These are phyloP conservation scores for Varecia variegata DNA, from an alignment of 2,797 vertebrate species.

Conservation along the genomic window DNA sequence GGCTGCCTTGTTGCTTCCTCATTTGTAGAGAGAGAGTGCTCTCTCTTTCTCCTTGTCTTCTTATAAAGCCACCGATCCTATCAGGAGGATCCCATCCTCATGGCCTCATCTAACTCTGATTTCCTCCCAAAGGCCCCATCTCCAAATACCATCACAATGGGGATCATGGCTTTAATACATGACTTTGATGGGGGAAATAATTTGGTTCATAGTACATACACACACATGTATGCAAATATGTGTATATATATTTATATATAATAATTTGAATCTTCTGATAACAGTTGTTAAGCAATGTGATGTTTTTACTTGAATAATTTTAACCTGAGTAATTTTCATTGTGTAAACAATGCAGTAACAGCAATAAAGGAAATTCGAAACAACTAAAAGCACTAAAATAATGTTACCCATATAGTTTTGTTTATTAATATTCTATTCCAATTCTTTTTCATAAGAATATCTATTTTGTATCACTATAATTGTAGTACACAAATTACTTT, in stretches of 20 bases:
- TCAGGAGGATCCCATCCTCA: not conserved
- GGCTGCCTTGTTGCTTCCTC: not conserved
- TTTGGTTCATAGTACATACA: not conserved
- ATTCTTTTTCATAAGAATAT: not conserved
- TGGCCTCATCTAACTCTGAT: not conserved
- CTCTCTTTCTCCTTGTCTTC: not conserved
- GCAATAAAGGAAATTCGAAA: not conserved
- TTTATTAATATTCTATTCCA: not conserved
- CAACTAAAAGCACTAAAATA: not conserved
- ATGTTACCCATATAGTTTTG: not conserved
- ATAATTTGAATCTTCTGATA: not conserved
- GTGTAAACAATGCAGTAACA: not conserved
- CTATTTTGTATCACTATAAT: not conserved
- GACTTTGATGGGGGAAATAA: not conserved
- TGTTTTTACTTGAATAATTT: constrained; percentile 14
- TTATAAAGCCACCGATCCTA: not conserved
- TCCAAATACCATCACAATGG: not conserved
- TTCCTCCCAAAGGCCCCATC: not conserved
- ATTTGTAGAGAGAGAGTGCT: not conserved
- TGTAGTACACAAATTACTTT: not conserved
- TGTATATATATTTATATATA: not conserved
- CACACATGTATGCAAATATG: not conserved
- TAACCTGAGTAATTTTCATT: not conserved
- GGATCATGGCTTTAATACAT: not conserved
- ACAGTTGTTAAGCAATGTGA: not conserved